These are phyloP conservation scores for Platichthys stellatus DNA, from an alignment of 2,113 vertebrate genomes.

Conservation along the genomic window DNA sequence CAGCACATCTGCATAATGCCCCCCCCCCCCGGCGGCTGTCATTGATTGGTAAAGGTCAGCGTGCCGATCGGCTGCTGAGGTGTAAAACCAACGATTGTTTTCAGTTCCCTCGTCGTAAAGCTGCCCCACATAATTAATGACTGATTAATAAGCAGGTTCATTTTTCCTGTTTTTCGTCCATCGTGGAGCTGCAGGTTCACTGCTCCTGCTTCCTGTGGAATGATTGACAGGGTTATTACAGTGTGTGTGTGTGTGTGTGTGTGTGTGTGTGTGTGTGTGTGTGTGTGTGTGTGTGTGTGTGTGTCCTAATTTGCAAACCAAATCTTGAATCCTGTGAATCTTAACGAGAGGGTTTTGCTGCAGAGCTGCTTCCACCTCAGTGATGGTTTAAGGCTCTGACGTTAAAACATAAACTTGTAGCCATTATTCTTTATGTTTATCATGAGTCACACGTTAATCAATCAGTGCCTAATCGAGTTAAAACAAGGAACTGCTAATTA, in stretches of 20 bases:
- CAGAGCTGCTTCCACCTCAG: neutral
- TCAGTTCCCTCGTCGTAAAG: conserved; percentile 22
- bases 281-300: neutral
- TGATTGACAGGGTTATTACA: conserved; percentile 35
- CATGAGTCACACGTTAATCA: too few species aligned
- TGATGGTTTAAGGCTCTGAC: neutral
- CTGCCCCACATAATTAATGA: conserved; percentile 44
- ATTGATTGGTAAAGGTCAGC: conserved; percentile 50
- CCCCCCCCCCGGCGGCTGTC: neutral
- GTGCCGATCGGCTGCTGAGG: conserved; percentile 28
- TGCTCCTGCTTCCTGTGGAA: neutral
- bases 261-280: conserved; percentile 11
- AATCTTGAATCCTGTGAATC: conserved; percentile 19
- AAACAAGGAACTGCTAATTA: too few species aligned
- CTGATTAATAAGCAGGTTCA: conserved; percentile 45
- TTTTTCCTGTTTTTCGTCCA: conserved; percentile 36
- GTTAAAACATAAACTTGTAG: too few species aligned
- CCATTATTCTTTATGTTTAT: too few species aligned
- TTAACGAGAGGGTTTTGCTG: conserved; percentile 11
- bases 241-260: neutral
- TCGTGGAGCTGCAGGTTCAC: conserved; percentile 23
- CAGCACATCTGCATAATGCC: conserved; percentile 28
- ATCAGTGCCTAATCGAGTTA: too few species aligned
- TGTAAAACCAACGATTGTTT: conserved; percentile 38
- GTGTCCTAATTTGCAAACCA: conserved; percentile 44